Conservation (phyloP, 2,888 invertebrate genomes). For the Arrhopalites spinosus region DNA sequence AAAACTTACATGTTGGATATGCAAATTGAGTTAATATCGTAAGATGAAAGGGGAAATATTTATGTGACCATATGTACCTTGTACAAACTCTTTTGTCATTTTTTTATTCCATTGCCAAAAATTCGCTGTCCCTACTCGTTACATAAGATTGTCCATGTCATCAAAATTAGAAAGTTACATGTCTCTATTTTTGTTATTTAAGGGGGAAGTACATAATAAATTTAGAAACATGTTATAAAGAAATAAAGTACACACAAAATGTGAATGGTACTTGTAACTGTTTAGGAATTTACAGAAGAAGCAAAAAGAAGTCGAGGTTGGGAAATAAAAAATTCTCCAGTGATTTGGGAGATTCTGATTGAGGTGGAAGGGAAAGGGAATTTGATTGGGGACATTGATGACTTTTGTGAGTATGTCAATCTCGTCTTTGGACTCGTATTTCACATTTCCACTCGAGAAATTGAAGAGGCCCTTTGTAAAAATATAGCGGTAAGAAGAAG, state of each 20-base stretch:
- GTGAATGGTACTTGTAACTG: neutral
- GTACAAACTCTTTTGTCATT: too few species aligned
- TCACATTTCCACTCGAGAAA: constrained; percentile 37
- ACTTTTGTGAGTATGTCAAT: constrained; percentile 53
- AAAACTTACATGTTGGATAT: too few species aligned
- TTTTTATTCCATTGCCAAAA: too few species aligned
- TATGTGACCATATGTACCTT: too few species aligned
- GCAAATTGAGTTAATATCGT: too few species aligned
- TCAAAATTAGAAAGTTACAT: too few species aligned
- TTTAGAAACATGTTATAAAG: neutral
- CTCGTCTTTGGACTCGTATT: constrained; percentile 46
- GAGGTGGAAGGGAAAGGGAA: constrained; percentile 46
- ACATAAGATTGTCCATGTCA: too few species aligned
- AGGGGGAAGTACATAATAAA: too few species aligned
- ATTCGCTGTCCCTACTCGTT: too few species aligned
- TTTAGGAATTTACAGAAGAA: constrained; percentile 47
- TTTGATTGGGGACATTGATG: constrained; percentile 53
- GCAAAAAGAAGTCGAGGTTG: constrained; percentile 47
- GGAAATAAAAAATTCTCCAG: constrained; percentile 49
- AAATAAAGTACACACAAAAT: neutral
- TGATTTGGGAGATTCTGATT: constrained; percentile 50
- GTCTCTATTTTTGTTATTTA: too few species aligned
- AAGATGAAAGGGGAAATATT: too few species aligned
- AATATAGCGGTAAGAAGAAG: constrained; percentile 43
- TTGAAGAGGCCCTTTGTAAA: constrained; percentile 39